Base-by-base conservation (phyloP, 2,888 invertebrate species). In the Eudiplozoon nipponicum region DNA sequence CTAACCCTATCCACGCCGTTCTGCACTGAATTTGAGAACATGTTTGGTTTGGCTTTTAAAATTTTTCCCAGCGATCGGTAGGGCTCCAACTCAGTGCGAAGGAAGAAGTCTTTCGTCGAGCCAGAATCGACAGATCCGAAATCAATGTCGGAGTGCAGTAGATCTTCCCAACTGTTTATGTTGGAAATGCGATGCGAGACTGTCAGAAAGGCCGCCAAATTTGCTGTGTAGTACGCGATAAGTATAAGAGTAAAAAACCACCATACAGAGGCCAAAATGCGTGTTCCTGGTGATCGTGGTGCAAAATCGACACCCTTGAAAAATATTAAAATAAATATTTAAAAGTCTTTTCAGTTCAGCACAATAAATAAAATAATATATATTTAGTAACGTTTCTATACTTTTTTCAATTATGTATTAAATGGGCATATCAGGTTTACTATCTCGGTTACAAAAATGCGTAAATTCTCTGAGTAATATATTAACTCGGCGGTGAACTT, bases 31-130 rank as follows among this genome's bases (percentile, higher is more conserved):
- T 50, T 46, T 2, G 51, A 51, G 52, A 78, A 77, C 0, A 78
- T 76, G 0, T 71, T 67, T 0, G 80, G 78, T 13, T 44, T 44
- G 11, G n/a, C 2, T 19, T 28, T 20, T 42, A 43, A 44, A 15
- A 23, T n/a, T 2, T 19, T 19, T 17, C 42, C 42, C 36, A 43
- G 44, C 7, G 18, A 11, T n/a, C 23, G 21, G 28, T 36, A 43
- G 4, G 43, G 43, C 15, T 35, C n/a, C n/a, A 43, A 23, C 3
- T 39, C 29, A 17, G 43, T 44, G 7, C 17, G 44, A 9, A 20
- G 9, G 58, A 80, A 80, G 59, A 80, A 80, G 50, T 73, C 71
- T 67, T 71, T 71, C 1, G 78, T 77, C 11, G 77, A 72, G 38
- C 77, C 63, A 67, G 57, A 44, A 11, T 36, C 22, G 7, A 43